Conservation (phyloP, 2,888 invertebrate species). For the Dioctria linearis region DNA sequence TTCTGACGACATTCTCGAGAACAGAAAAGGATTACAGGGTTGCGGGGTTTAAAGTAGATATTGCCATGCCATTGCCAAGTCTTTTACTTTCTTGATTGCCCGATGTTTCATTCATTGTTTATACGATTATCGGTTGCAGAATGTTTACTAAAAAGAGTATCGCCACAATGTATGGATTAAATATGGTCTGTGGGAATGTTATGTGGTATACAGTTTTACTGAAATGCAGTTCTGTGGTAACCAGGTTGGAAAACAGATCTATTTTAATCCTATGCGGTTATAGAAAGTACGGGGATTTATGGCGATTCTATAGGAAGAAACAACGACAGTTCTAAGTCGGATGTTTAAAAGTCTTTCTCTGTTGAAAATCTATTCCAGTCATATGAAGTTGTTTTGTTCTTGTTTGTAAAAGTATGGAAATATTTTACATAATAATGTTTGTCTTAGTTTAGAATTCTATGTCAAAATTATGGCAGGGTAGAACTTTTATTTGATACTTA, state of each 20-base stretch:
- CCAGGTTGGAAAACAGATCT: neutral
- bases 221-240: neutral
- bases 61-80: neutral
- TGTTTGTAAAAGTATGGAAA: too few relatives aligned
- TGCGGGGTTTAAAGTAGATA: neutral
- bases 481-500: too few relatives aligned
- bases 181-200: neutral
- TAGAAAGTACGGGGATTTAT: constrained; percentile 2
- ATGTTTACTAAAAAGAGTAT: constrained; percentile 28
- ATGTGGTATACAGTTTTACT: neutral
- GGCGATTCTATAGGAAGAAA: neutral
- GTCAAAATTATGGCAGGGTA: too few relatives aligned
- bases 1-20: neutral
- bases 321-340: too few relatives aligned
- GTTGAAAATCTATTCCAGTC: too few relatives aligned
- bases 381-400: too few relatives aligned
- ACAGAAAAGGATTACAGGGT: neutral
- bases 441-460: too few relatives aligned
- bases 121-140: neutral
- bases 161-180: constrained; percentile 4
- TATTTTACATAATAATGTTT: too few relatives aligned
- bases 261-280: neutral
- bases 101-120: constrained; percentile 32
- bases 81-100: neutral
- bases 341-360: too few relatives aligned